These are phyloP conservation scores for Bicyclus anynana DNA, from an alignment of 1,140 invertebrate genomes.

Conservation along the genomic window DNA sequence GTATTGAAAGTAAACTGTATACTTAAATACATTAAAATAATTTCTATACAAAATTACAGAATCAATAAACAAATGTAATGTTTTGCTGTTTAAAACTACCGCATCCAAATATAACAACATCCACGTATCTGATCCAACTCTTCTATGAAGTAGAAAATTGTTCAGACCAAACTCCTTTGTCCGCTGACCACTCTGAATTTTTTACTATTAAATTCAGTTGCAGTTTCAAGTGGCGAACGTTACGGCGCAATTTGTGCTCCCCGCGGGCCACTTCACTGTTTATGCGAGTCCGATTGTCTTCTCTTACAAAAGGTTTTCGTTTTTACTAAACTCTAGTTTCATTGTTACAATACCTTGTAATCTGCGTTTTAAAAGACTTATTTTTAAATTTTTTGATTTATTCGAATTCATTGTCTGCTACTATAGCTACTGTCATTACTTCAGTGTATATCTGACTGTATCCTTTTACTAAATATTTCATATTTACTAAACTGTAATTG, in stretches of 20 bases:
- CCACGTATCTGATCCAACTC: slow-evolving; percentile 40
- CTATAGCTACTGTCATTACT: too few relatives aligned
- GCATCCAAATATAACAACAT: slow-evolving; percentile 26
- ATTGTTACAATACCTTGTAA: not conserved
- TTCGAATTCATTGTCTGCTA: too few relatives aligned
- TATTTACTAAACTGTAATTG: too few relatives aligned
- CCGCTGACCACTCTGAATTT: slow-evolving; percentile 61
- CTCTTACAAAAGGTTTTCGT: slow-evolving; percentile 13
- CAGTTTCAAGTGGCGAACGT: slow-evolving; percentile 32
- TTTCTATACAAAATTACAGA: too few relatives aligned
- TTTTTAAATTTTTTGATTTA: not conserved
- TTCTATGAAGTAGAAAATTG: slow-evolving; percentile 71
- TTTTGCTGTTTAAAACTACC: slow-evolving; percentile 13
- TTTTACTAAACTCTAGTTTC: not conserved
- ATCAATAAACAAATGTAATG: too few relatives aligned
- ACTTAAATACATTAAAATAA: too few relatives aligned
- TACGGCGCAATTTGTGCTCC: slow-evolving; percentile 40
- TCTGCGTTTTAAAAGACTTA: not conserved
- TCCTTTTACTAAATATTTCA: too few relatives aligned
- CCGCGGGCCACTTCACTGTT: slow-evolving; percentile 2
- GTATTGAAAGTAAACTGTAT: too few relatives aligned
- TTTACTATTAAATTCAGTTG: slow-evolving; percentile 62
- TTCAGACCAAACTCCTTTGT: slow-evolving; percentile 62
- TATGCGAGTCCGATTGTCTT: slow-evolving; percentile 19
- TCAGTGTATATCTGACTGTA: too few relatives aligned